phyloP scores from a whole-genome alignment of 2,113 vertebrate genomes.

The Gallinago media region DNA sequence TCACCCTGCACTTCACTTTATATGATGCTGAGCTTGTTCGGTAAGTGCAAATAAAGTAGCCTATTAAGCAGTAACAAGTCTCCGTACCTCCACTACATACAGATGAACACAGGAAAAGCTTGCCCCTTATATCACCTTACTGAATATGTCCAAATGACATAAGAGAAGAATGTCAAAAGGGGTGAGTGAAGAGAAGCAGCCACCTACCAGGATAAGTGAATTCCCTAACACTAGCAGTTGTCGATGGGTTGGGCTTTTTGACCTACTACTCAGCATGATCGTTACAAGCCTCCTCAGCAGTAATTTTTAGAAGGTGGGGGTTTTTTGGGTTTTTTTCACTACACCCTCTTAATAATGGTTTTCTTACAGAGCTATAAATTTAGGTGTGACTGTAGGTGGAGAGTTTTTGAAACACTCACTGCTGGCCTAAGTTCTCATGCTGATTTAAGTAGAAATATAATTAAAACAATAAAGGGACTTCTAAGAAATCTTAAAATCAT shows the following conservation, averaged over 20 bases:
- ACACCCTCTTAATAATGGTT: background rate
- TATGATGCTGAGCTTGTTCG: background rate
- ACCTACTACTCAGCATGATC: conserved; percentile 1
- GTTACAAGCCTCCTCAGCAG: background rate
- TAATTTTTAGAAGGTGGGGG: background rate
- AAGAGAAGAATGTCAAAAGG: background rate
- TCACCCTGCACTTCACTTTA: accelerated
- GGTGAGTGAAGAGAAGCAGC: background rate
- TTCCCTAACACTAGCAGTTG: background rate
- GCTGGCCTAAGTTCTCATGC: background rate
- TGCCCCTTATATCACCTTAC: background rate
- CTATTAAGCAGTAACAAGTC: background rate
- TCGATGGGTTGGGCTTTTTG: background rate
- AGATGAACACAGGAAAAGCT: background rate
- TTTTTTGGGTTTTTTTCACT: background rate
- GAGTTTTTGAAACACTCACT: background rate
- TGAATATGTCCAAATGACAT: background rate
- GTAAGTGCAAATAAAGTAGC: background rate
- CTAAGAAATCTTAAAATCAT: background rate
- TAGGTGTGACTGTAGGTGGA: background rate
- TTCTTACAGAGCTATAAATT: background rate
- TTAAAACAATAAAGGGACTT: background rate
- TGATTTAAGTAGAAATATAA: background rate
- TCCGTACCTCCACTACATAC: background rate
- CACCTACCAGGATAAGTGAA: background rate